These are phyloP conservation scores for Bettongia penicillata DNA, from an alignment of 2,113 vertebrate genomes.

Conservation along the genomic window DNA sequence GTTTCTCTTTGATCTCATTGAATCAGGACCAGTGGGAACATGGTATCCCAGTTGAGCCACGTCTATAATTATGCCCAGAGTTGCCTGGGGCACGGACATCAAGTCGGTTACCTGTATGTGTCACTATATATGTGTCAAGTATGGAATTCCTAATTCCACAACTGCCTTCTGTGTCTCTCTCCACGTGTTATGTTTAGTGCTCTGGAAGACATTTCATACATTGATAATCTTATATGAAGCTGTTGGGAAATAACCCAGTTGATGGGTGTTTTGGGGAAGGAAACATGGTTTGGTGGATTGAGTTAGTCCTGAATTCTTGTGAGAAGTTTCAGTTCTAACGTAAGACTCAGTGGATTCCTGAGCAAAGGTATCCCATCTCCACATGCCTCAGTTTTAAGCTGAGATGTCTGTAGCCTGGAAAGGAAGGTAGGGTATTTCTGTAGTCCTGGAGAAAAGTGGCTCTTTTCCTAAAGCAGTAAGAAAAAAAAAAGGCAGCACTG, in stretches of 20 bases:
- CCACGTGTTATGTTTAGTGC: not conserved
- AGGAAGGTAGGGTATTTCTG: not conserved
- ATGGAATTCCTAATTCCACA: not conserved
- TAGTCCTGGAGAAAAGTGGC: not conserved
- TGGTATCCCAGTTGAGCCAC: not conserved
- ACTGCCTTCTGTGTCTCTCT: not conserved
- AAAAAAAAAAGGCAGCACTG: constrained; percentile 37
- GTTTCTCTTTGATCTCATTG: not conserved
- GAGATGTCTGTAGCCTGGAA: not conserved
- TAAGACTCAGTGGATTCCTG: not conserved
- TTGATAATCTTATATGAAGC: not conserved
- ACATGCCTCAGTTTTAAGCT: not conserved
- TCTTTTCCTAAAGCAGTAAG: not conserved
- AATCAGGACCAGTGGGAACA: not conserved
- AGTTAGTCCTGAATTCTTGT: not conserved
- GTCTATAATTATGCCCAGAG: not conserved
- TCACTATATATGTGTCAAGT: not conserved
- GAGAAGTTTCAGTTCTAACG: not conserved
- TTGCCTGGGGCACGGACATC: not conserved
- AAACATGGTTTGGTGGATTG: not conserved
- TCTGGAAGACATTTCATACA: not conserved
- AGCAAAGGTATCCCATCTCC: not conserved
- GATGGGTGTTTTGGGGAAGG: not conserved
- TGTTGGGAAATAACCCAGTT: accelerated
- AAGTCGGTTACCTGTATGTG: not conserved